Evolutionary conservation across 2,113 vertebrate genomes (phyloP).

Genomic region (Myrmophylax atrothorax): DNA sequence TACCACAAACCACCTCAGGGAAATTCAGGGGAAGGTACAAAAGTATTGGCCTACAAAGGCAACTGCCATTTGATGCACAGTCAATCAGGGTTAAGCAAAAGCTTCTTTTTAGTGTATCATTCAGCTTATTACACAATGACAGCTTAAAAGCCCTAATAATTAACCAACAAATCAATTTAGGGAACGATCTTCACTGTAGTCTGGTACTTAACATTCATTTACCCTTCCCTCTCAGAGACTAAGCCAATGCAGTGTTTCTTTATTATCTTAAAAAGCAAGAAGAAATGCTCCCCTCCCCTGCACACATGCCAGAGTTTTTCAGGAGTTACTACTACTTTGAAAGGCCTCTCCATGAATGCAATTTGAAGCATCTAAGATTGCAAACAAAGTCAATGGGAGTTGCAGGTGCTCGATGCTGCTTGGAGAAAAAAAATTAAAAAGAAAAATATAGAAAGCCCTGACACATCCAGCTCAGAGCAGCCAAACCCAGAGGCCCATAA

Average conservation of each 20-base stretch:
- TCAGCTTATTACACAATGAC: conserved; percentile 29
- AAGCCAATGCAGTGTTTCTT: background rate
- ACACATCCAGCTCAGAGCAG: conserved; percentile 9
- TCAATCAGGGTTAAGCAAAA: background rate
- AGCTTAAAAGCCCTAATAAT: conserved; percentile 33
- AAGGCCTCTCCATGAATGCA: background rate
- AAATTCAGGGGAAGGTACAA: background rate
- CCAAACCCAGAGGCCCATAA: conserved; percentile 35
- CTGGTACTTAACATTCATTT: background rate
- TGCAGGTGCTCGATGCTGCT: conserved; percentile 18
- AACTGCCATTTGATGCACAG: background rate
- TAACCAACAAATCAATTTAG: conserved; percentile 10
- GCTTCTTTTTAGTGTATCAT: background rate
- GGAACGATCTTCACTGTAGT: background rate
- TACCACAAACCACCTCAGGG: background rate
- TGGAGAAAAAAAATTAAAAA: background rate
- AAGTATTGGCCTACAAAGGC: background rate
- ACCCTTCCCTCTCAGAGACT: background rate
- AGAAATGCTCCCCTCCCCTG: background rate
- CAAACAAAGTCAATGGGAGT: conserved; percentile 51
- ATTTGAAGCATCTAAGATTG: background rate
- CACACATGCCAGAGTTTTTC: background rate
- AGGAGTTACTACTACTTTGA: background rate
- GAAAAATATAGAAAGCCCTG: background rate
- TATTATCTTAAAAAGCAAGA: background rate